Evolutionary conservation across 2,888 invertebrate species (phyloP), one percentile per base, ranked within the genome.

Genomic region (Eupithecia abbreviata): DNA sequence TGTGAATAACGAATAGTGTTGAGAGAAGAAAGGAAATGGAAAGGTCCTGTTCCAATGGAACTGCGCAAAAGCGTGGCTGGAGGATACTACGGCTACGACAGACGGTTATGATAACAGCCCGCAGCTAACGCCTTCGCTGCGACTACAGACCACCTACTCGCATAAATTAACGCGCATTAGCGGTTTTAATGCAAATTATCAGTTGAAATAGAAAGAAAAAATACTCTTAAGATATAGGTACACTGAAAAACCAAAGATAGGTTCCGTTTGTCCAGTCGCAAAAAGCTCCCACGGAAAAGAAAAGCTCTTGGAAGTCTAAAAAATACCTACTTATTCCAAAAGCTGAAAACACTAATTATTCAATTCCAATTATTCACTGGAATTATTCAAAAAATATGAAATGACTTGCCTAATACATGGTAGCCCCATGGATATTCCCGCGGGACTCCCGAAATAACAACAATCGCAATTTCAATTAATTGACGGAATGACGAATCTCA

Each of bases 11-110:
- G 41, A 4, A 68, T 51, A 72, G 69, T 74, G 68, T 47, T 18
- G 71, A 58, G 51, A 51, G 66, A 42, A 41, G 55, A 41, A n/a
- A 74, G 51, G 65, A 71, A 58, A 58, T 58, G 58, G 58, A 66
- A 74, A 68, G 3, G 71, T 75, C 66, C 71, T 76, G 69, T 72
- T 10, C 76, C 13, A 71, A 78, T 76, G 74, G 71, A 74, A 78
- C 78, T 78, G 78, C 78, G 78, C 78, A 78, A 78, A 78, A 78
- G 73, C 78, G 78, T 76, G 76, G 75, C 75, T 55, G 67, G 73
- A 74, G 58, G 18, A 69, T 78, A 76, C 78, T 47, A 78, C 71
- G 58, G 49, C 78, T 78, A 78, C 76, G 78, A 78, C 76, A 78
- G 76, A 78, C 76, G 71, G 78, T 76, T 78, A 78, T 76, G 47